Conservation (phyloP, 2,797 vertebrate genomes). For the Characodon lateralis region DNA sequence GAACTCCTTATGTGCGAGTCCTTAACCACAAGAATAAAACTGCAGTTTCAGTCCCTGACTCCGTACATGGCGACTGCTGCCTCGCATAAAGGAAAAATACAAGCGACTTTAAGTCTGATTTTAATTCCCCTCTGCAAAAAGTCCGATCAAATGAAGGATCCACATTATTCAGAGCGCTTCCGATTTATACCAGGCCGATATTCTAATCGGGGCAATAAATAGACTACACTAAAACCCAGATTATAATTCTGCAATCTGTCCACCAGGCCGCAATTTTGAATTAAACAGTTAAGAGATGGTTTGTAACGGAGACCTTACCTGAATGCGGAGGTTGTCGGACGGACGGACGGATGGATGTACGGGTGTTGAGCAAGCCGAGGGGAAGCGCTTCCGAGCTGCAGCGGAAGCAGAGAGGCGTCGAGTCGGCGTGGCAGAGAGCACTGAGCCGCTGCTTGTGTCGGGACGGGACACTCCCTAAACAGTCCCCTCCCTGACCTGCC, state of each 20-base stretch:
- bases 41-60: background rate
- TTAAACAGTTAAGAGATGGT: background rate
- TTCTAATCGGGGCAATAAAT: background rate
- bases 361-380: conserved; percentile 24
- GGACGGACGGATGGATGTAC: background rate
- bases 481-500: conserved; percentile 23
- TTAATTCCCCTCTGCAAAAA: background rate
- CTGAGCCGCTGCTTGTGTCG: conserved; percentile 49
- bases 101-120: background rate
- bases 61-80: conserved; percentile 53
- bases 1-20: background rate
- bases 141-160: background rate
- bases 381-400: conserved; percentile 37
- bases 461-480: conserved; percentile 77
- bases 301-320: conserved; percentile 42
- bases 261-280: background rate
- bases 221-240: background rate
- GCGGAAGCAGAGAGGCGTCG: conserved; percentile 52
- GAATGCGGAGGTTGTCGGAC: conserved; percentile 9
- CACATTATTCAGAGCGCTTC: background rate
- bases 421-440: conserved; percentile 38
- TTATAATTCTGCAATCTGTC: conserved; percentile 34
- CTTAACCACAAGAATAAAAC: background rate
- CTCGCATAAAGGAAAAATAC: background rate
- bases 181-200: background rate